Conservation (phyloP, 30 jellyfish, hydroid and myxozoan species). For the Catostylus mosaicus region DNA sequence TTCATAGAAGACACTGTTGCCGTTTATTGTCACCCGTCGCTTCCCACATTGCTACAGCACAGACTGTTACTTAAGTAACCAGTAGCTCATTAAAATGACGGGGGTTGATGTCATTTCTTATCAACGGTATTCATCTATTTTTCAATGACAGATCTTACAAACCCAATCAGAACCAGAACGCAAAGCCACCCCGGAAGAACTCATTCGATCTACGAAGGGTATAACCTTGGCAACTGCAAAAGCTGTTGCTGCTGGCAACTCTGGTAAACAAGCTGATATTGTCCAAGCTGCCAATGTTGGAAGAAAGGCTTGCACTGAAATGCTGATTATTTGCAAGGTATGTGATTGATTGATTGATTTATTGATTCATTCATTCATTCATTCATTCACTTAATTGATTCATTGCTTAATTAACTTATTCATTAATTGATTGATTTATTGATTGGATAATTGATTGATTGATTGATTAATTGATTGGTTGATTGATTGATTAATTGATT, state of each 20-base stretch:
- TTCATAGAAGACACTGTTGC: too few species aligned
- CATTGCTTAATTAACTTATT: not conserved
- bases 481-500: not conserved
- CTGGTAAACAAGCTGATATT: conserved; percentile 89
- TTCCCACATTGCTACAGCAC: too few species aligned
- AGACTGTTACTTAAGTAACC: too few species aligned
- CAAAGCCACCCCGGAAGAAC: conserved; percentile 94
- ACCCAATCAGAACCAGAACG: conserved; percentile 82
- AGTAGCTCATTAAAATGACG: too few species aligned
- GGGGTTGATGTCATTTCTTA: too few species aligned
- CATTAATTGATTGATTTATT: not conserved
- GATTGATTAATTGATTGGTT: not conserved
- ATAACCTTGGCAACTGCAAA: conserved; percentile 96
- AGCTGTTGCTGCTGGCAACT: conserved; percentile 97
- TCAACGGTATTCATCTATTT: not conserved
- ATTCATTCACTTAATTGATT: not conserved
- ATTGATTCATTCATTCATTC: not conserved
- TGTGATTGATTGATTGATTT: not conserved
- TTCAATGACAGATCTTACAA: conserved; percentile 64
- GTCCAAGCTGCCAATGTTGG: conserved; percentile 98
- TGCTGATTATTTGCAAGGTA: conserved; percentile 91
- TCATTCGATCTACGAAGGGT: conserved; percentile 91
- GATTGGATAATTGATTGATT: not conserved
- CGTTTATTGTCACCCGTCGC: too few species aligned
- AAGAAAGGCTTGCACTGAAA: conserved; percentile 90